These are phyloP conservation scores for Nemopilema nomurai DNA, from an alignment of 30 jellyfish, hydroid and myxozoan genomes.

Conservation along the genomic window DNA sequence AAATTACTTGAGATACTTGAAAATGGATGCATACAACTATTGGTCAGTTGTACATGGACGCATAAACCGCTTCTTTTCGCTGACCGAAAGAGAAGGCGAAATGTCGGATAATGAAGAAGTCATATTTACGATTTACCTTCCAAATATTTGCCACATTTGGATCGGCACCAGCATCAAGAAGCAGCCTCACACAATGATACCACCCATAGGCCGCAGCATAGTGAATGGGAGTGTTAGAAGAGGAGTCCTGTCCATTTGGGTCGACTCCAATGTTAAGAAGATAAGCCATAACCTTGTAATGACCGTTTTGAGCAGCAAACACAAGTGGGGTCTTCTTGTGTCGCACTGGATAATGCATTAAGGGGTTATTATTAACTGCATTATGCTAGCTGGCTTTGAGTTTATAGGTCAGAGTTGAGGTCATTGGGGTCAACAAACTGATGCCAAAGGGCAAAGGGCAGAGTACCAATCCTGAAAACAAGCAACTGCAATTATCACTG, in stretches of 20 bases:
- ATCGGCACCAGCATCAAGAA: conserved; percentile 84
- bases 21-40: too few species aligned
- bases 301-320: conserved; percentile 80
- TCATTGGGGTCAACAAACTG: too few species aligned
- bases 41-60: too few species aligned
- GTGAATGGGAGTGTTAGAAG: conserved; percentile 83
- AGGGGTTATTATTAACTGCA: too few species aligned
- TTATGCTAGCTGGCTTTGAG: too few species aligned
- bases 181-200: conserved; percentile 69
- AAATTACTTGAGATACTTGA: too few species aligned
- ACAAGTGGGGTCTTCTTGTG: conserved; percentile 69
- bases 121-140: conserved; percentile 49
- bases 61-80: too few species aligned
- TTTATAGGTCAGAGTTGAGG: too few species aligned
- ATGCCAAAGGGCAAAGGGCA: too few species aligned
- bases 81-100: too few species aligned
- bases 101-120: background rate
- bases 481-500: too few species aligned
- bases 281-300: conserved; percentile 66
- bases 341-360: conserved; percentile 73
- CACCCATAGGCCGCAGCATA: conserved; percentile 89
- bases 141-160: conserved; percentile 69
- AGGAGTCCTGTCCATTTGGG: conserved; percentile 71
- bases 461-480: too few species aligned
- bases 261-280: conserved; percentile 72